Evolutionary conservation across 2,113 vertebrate genomes (phyloP).

Genomic region (Mastomys coucha): DNA sequence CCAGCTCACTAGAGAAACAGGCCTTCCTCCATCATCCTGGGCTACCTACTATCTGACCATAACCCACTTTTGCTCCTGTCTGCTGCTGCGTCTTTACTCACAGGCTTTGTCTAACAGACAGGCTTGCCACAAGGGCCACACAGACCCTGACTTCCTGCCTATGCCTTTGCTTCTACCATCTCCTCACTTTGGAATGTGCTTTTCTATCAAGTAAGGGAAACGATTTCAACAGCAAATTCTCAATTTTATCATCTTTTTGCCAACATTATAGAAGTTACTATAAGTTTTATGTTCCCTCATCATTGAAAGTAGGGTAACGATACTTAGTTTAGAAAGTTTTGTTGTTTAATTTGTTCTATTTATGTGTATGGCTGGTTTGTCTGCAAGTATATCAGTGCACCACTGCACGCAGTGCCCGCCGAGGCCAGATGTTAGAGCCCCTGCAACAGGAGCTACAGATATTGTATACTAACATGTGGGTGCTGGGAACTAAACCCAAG

Average conservation of each 20-base stretch:
- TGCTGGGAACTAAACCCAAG: too few relatives aligned
- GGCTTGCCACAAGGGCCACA: background rate
- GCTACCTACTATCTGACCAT: background rate
- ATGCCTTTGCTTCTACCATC: background rate
- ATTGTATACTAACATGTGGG: too few relatives aligned
- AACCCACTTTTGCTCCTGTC: background rate
- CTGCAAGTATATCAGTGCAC: background rate
- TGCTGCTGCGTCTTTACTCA: background rate
- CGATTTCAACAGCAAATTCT: background rate
- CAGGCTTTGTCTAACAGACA: background rate
- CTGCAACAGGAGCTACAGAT: too few relatives aligned
- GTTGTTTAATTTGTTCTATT: background rate
- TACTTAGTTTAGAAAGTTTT: background rate
- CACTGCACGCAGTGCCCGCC: background rate
- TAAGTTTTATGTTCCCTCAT: background rate
- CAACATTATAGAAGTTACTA: background rate
- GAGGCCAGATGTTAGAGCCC: background rate
- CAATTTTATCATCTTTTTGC: constrained; percentile 4
- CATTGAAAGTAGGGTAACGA: constrained; percentile 1
- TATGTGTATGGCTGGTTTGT: background rate
- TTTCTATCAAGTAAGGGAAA: constrained; percentile 28
- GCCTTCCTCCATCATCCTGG: background rate
- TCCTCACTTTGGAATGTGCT: background rate
- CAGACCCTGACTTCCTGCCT: background rate
- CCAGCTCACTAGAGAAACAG: background rate